Conservation (phyloP, 2,113 vertebrate species). For the Pollimyrus isidori region DNA sequence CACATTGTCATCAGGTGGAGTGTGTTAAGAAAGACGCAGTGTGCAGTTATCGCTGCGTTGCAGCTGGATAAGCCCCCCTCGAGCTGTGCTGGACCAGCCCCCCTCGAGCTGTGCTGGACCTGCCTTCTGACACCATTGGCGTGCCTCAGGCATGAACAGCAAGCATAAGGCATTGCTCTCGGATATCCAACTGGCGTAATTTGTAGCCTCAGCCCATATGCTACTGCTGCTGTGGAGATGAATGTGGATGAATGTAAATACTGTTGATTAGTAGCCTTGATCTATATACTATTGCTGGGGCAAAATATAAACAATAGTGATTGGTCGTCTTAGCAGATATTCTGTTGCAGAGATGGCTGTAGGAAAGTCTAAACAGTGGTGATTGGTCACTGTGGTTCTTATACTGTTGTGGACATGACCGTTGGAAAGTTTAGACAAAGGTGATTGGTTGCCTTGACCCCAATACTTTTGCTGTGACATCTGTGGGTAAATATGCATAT, state of each 20-base stretch:
- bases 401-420: slow-evolving; percentile 23
- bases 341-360: background rate
- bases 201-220: background rate
- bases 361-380: slow-evolving; percentile 13
- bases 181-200: background rate
- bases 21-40: background rate
- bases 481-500: background rate
- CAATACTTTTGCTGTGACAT: background rate
- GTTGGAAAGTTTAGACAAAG: slow-evolving; percentile 1
- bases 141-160: background rate
- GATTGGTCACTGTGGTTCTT: background rate
- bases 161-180: background rate
- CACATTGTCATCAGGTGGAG: background rate
- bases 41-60: background rate
- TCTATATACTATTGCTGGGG: background rate
- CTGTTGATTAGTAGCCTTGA: background rate
- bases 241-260: background rate
- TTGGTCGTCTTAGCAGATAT: background rate
- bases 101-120: background rate
- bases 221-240: background rate
- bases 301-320: slow-evolving; percentile 6
- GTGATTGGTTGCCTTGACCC: background rate
- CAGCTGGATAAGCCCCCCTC: background rate
- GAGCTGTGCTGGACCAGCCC: background rate
- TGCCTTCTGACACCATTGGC: background rate